Conservation (phyloP, 2,797 vertebrate species). For the Peromyscus attwateri region DNA sequence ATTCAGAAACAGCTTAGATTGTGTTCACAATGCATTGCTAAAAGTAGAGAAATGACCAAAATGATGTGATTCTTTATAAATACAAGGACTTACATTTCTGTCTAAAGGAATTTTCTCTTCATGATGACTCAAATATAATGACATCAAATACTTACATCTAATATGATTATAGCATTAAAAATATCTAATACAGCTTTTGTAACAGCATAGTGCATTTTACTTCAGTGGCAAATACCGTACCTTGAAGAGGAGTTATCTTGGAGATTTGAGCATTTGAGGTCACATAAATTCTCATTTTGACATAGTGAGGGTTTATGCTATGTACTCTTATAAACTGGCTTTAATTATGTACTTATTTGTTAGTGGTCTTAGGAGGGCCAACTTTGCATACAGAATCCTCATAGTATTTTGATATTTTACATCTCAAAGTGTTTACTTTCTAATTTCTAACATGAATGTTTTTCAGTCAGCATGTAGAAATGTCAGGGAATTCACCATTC, state of each 20-base stretch:
- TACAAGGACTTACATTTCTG: background rate
- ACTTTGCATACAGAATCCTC: background rate
- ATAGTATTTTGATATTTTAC: background rate
- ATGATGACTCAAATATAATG: too few species aligned
- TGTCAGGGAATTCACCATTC: background rate
- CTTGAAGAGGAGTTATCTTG: background rate
- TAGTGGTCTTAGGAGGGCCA: background rate
- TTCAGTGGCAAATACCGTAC: background rate
- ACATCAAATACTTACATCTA: too few species aligned
- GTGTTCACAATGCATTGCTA: background rate
- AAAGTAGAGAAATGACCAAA: background rate
- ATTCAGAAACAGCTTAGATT: background rate
- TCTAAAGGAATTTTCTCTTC: too few species aligned
- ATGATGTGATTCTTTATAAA: background rate
- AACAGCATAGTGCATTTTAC: background rate
- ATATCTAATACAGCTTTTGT: background rate
- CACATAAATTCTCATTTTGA: background rate
- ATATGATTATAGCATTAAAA: too few species aligned
- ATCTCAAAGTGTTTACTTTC: background rate
- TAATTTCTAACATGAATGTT: background rate
- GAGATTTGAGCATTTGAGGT: background rate
- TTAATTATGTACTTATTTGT: slow-evolving; percentile 10
- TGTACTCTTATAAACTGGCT: background rate
- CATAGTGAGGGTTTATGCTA: background rate
- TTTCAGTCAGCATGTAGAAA: background rate